These are phyloP conservation scores for Pseudotriccus pelzelni DNA, from an alignment of 2,797 vertebrate genomes.

Conservation along the genomic window DNA sequence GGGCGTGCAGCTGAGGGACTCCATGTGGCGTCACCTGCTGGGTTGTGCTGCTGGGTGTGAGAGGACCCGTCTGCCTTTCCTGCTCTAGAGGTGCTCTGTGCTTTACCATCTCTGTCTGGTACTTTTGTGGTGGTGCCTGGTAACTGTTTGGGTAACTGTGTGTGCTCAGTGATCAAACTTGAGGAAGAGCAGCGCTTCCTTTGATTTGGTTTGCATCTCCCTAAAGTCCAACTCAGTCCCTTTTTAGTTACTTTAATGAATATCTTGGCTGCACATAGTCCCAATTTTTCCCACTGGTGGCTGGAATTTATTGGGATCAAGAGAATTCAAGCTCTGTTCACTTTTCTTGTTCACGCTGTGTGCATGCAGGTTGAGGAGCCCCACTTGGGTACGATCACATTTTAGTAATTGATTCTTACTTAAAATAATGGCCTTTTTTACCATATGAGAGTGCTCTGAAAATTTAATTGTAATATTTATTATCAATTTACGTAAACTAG, in stretches of 20 bases:
- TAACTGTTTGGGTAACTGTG: not conserved
- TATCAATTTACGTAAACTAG: not conserved
- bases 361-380: not conserved
- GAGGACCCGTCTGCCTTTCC: rapidly evolving
- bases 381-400: not conserved
- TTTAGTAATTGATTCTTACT: not conserved
- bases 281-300: not conserved
- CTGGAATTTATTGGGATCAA: not conserved
- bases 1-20: rapidly evolving
- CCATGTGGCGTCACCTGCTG: rapidly evolving
- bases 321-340: not conserved
- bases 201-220: not conserved
- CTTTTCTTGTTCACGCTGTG: not conserved
- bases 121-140: not conserved
- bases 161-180: not conserved
- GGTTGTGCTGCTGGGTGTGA: rapidly evolving
- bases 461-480: not conserved
- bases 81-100: not conserved
- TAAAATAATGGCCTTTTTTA: not conserved
- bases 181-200: not conserved
- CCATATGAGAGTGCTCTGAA: not conserved
- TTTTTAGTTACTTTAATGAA: not conserved
- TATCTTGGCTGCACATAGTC: not conserved
- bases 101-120: rapidly evolving
- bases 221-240: not conserved